Evolutionary conservation across 1,140 invertebrate genomes (phyloP).

Genomic region (Temnothorax nylanderi): DNA sequence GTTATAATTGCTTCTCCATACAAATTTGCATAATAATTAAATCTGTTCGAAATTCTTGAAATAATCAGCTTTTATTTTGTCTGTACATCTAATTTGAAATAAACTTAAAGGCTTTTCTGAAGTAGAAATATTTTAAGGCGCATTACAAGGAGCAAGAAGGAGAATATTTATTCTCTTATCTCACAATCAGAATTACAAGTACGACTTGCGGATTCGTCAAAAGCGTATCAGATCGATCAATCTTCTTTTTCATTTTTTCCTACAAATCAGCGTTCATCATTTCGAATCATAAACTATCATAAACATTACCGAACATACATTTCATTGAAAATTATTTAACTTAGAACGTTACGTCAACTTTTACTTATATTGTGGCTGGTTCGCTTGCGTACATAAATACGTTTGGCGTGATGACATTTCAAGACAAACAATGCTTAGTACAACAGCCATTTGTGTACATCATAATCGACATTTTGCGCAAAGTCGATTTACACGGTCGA

Average conservation of each 20-base stretch:
- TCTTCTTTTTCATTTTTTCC: neutral
- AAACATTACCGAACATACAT: neutral
- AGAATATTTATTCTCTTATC: neutral
- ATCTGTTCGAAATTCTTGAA: neutral
- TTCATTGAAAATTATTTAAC: neutral
- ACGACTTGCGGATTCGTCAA: neutral
- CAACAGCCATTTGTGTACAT: constrained; percentile 6
- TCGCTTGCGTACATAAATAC: neutral
- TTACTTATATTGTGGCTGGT: neutral
- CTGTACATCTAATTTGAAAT: neutral
- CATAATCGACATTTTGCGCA: constrained; percentile 16
- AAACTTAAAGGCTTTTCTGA: neutral
- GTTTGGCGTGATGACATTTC: constrained; percentile 41
- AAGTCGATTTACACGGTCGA: constrained; percentile 28
- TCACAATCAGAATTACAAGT: neutral
- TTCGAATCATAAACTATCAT: neutral
- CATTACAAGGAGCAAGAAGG: neutral
- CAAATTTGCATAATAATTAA: neutral
- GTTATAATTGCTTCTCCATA: neutral
- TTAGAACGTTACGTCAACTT: neutral
- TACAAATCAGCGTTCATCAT: neutral
- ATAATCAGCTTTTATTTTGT: neutral
- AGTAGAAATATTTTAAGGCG: neutral
- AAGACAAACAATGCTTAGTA: neutral
- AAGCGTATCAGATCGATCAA: neutral